Percentiles rank a stretch among this genome's conserved stretches.
Evolutionary conservation across 2,888 invertebrate genomes (phyloP).

Genomic region (Tetragnatha montana): DNA sequence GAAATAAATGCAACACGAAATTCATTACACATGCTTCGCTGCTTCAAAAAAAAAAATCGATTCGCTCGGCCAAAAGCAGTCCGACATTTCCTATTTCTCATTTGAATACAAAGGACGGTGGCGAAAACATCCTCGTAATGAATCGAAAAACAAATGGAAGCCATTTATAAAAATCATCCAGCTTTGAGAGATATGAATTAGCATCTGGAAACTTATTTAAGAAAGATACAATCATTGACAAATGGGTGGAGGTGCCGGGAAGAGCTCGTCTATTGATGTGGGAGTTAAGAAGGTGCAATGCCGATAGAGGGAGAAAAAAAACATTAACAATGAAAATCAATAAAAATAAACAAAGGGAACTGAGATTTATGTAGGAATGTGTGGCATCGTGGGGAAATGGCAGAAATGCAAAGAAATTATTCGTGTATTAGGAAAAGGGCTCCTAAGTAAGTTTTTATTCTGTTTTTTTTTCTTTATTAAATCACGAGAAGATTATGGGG

Average conservation of each 20-base stretch:
- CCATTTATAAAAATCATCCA: neutral
- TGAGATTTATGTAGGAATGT: conserved; percentile 44
- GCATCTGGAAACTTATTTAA: neutral
- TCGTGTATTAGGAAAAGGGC: conserved; percentile 17
- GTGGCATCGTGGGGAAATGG: conserved; percentile 13
- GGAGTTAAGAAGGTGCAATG: conserved; percentile 23
- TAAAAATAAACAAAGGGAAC: conserved; percentile 23
- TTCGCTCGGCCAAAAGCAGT: neutral
- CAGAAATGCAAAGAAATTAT: conserved; percentile 8
- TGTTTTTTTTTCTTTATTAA: no score
- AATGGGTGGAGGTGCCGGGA: neutral
- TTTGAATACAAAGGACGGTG: neutral
- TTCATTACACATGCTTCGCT: neutral
- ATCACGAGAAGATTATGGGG: no score
- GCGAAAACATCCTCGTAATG: neutral
- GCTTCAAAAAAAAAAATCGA: neutral
- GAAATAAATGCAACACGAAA: neutral
- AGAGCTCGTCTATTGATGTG: conserved; percentile 24
- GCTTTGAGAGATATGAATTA: neutral
- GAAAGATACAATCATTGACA: neutral
- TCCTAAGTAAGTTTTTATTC: no score
- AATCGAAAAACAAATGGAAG: neutral
- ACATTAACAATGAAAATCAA: conserved; percentile 3
- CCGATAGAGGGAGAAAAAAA: conserved; percentile 7
- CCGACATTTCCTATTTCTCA: neutral